phyloP scores from a whole-genome alignment of 53 echinoderm and acorn worm species.

The Pentamera pediparva region DNA sequence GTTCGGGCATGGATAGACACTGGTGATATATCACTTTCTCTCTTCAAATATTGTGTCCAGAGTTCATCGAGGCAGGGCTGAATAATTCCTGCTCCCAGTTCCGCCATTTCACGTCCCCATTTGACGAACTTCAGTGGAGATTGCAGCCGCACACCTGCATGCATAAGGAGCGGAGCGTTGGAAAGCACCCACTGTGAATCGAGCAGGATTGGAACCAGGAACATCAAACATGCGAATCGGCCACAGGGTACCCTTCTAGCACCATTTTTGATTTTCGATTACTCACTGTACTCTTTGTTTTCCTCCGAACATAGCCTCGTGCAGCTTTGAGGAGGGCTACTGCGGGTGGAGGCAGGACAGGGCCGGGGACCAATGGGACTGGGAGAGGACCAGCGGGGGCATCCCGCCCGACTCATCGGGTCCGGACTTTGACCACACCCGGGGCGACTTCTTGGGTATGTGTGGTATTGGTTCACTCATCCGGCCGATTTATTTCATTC shows the following conservation, averaged over 20 bases:
- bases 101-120: too few relatives aligned
- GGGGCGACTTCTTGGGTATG: background rate
- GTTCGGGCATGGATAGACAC: too few relatives aligned
- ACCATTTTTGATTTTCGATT: background rate
- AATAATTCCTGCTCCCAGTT: too few relatives aligned
- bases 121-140: too few relatives aligned
- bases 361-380: constrained; percentile 58
- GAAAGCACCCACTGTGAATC: background rate
- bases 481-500: too few relatives aligned
- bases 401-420: constrained; percentile 62
- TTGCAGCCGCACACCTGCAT: background rate
- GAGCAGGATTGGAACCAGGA: background rate
- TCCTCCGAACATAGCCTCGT: too few relatives aligned
- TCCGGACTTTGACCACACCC: constrained; percentile 65
- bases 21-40: too few relatives aligned
- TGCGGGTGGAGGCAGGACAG: constrained; percentile 49
- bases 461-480: too few relatives aligned
- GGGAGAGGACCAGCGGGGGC: constrained; percentile 46
- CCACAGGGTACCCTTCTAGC: background rate
- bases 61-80: too few relatives aligned
- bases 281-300: too few relatives aligned
- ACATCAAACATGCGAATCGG: background rate
- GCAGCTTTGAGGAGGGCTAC: constrained; percentile 67
- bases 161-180: background rate
- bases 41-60: too few relatives aligned